Percentiles rank a stretch among this genome's conserved stretches.
Conservation (phyloP, 2,888 invertebrate genomes). For the Nomada fabriciana region DNA sequence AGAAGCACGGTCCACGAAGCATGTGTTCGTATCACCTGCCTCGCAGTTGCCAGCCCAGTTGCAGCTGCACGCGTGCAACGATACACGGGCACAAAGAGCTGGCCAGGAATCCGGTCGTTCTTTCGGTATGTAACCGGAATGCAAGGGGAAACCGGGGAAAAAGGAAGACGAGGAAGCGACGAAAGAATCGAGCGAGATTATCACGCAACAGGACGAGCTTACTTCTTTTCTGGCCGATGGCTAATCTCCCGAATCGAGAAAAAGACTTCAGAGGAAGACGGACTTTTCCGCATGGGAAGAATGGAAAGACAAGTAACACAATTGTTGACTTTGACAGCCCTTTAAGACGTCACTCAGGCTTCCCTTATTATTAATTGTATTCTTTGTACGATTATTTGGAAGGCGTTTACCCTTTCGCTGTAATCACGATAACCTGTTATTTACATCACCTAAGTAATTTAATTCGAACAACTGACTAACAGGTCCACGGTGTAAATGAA, state of each 20-base stretch:
- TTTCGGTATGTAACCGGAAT: constrained; percentile 64
- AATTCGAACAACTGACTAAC: too few species aligned
- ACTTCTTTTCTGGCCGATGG: constrained; percentile 9
- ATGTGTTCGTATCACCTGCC: constrained; percentile 75
- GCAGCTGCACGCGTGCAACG: constrained; percentile 62
- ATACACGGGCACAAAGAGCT: constrained; percentile 55
- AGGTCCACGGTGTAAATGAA: too few species aligned
- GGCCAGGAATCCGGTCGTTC: constrained; percentile 63
- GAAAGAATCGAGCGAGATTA: constrained; percentile 49
- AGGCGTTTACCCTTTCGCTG: too few species aligned
- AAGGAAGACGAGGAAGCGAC: constrained; percentile 14
- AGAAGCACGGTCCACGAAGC: constrained; percentile 54
- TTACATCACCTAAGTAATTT: too few species aligned
- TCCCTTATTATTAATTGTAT: too few species aligned
- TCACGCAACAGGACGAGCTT: constrained; percentile 6
- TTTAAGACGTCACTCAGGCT: too few species aligned
- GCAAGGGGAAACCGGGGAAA: constrained; percentile 32
- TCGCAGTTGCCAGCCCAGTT: constrained; percentile 52
- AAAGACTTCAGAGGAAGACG: neutral
- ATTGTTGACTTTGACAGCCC: too few species aligned
- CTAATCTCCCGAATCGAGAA: constrained; percentile 14
- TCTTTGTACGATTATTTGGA: too few species aligned
- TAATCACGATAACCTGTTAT: too few species aligned
- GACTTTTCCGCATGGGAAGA: neutral
- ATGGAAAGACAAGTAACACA: neutral